A percentile compares a stretch with the other conserved stretches of the same genome.
Conservation (phyloP, 2,797 vertebrate genomes). For the Fistularia tabacaria region DNA sequence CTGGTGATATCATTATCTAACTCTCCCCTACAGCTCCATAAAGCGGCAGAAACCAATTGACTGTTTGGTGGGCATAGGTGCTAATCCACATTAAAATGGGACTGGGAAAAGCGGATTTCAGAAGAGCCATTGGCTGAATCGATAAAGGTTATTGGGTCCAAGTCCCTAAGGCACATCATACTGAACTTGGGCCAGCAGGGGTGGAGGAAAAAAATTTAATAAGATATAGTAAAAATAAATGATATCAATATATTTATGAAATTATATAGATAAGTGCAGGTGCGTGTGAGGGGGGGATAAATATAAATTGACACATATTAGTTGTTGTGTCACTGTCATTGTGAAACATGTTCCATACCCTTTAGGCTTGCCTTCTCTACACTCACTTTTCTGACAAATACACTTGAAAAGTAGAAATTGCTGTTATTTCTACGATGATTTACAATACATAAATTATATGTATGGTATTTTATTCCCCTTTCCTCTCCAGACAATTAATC, state of each 20-base stretch:
- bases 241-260: too few relatives aligned
- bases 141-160: slow-evolving; percentile 59
- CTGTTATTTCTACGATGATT: too few relatives aligned
- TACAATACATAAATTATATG: too few relatives aligned
- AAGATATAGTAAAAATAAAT: slow-evolving; percentile 27
- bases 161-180: slow-evolving; percentile 44
- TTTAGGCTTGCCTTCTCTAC: too few relatives aligned
- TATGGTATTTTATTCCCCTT: too few relatives aligned
- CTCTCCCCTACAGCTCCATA: slow-evolving; percentile 49
- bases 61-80: slow-evolving; percentile 47
- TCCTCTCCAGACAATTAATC: too few relatives aligned
- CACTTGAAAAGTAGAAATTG: too few relatives aligned
- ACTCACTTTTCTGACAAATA: too few relatives aligned
- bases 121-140: slow-evolving; percentile 50
- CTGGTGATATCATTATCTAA: slow-evolving; percentile 63
- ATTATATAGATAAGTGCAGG: slow-evolving; percentile 1
- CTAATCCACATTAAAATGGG: slow-evolving; percentile 64
- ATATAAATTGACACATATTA: slow-evolving; percentile 11
- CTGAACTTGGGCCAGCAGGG: slow-evolving; percentile 20
- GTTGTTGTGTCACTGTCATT: neutral
- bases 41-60: slow-evolving; percentile 55
- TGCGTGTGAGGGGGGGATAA: slow-evolving; percentile 1
- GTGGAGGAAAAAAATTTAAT: slow-evolving; percentile 37
- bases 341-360: neutral
- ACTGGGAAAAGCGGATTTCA: slow-evolving; percentile 54